Base-by-base conservation (phyloP, 2,113 vertebrate species). In the Larimichthys polyactis region DNA sequence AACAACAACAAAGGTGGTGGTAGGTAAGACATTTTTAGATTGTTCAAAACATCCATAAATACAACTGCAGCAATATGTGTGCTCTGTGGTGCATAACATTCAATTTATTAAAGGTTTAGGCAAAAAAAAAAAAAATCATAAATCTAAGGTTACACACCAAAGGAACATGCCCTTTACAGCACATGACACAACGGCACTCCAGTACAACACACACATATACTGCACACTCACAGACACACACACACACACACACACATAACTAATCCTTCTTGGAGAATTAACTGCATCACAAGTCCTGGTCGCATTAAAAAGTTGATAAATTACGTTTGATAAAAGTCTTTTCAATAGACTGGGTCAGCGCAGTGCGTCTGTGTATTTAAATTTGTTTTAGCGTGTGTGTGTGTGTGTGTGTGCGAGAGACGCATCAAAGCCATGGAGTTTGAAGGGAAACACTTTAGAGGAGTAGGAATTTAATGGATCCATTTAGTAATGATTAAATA, bases 221-320 rank as follows among this genome's bases (percentile, higher is more conserved):
- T 17, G 14, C 36, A 49, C n/a, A 65, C 51, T 15, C 24, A 24
- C 24, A 24, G 24, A 24, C 24, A 24, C 27, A 27, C 27, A 29
- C 40, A 51, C 5, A 57, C 36, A 64, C 9, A 54, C n/a, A 57
- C 20, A 78, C 27, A 64, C 9, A 54, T 16, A 52, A 60, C 60
- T 78, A 84, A 90, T 89, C 81, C 75, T 49, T 87, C 75, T 75
- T n/a, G 52, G 65, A 83, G 74, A 89, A 86, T 89, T 73, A 87
- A 85, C 78, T 78, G 70, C 71, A 82, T 80, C 87, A 84, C 76
- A 82, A 84, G 58, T 84, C 49, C 54, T 73, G 70, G 81, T 79
- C 22, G 54, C 83, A 81, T 87, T 87, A 83, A 70, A 85, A 81
- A 90, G 82, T 78, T 80, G 78, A 87, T 87, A 75, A 89, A 92